Conservation (phyloP, 2,888 invertebrate species). For the Magallana nippona region DNA sequence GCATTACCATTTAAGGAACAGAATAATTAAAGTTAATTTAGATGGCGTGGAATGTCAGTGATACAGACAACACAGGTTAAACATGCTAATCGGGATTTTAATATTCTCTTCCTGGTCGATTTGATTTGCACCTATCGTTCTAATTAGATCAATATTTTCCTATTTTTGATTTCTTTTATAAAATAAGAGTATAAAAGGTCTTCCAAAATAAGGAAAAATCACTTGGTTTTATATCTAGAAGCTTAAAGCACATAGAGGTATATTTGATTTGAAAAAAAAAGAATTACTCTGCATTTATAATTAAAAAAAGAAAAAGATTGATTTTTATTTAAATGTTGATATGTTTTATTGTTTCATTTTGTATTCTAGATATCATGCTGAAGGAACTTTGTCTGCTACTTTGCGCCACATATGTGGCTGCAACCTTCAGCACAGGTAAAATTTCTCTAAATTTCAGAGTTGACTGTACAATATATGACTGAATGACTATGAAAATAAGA, state of each 20-base stretch:
- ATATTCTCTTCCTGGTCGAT: not conserved
- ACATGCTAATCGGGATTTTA: not conserved
- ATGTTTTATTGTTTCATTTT: not conserved
- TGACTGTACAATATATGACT: no score
- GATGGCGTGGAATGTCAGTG: not conserved
- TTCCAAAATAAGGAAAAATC: not conserved
- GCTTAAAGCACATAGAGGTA: not conserved
- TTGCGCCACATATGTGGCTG: not conserved
- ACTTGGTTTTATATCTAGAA: not conserved
- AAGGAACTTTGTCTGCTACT: conserved; percentile 2
- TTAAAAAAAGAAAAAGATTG: no score
- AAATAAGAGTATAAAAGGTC: not conserved
- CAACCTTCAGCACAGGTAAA: not conserved
- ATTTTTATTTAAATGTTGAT: no score
- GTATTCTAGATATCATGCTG: not conserved
- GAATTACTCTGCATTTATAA: no score
- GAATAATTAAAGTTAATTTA: not conserved
- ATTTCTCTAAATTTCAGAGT: not conserved
- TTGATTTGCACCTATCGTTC: not conserved
- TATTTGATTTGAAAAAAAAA: no score
- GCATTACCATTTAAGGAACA: not conserved
- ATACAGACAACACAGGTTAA: not conserved
- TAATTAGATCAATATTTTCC: not conserved
- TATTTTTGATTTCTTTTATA: no score
- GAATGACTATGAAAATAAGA: not conserved